A percentile compares a stretch with the other conserved stretches of the same genome.
Evolutionary conservation across 2,113 vertebrate species (phyloP).

Genomic region (Oncorhynchus gorbuscha): DNA sequence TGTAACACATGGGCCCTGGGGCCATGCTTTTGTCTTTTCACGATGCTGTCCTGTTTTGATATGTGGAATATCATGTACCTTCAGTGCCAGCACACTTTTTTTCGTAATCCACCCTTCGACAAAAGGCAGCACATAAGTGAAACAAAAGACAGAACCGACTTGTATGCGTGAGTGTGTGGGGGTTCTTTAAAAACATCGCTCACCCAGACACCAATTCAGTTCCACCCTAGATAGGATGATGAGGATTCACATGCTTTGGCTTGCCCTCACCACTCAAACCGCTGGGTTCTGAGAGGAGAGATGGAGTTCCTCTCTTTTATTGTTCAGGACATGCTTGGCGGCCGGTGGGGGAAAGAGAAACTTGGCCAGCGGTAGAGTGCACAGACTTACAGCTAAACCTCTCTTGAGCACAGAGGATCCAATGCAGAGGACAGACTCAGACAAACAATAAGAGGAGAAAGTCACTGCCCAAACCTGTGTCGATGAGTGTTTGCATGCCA

Average conservation of each 20-base stretch:
- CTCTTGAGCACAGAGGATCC: slow-evolving; percentile 39
- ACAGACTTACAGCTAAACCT: slow-evolving; percentile 41
- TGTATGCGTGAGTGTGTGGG: background rate
- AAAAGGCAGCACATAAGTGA: background rate
- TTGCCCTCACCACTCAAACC: background rate
- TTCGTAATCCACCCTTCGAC: too few relatives aligned
- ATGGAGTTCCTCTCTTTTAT: slow-evolving; percentile 29
- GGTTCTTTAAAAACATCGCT: background rate
- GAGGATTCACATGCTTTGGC: background rate
- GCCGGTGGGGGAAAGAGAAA: slow-evolving; percentile 31
- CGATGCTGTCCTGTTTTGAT: background rate
- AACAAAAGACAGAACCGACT: background rate
- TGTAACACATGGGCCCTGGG: background rate
- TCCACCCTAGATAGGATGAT: slow-evolving; percentile 8
- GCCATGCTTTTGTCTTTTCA: background rate
- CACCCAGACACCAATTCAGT: slow-evolving; percentile 13
- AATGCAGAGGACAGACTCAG: slow-evolving; percentile 25
- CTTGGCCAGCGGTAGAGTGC: slow-evolving; percentile 33
- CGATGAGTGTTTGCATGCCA: slow-evolving; percentile 15
- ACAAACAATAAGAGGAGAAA: slow-evolving; percentile 16
- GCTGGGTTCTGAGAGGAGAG: slow-evolving; percentile 3
- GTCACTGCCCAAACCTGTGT: background rate
- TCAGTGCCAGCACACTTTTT: background rate
- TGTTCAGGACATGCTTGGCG: slow-evolving; percentile 53
- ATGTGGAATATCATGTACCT: background rate